Evolutionary conservation across 2,888 invertebrate species (phyloP), one percentile per base, ranked within the genome.

Genomic region (Crepidodera aurea): DNA sequence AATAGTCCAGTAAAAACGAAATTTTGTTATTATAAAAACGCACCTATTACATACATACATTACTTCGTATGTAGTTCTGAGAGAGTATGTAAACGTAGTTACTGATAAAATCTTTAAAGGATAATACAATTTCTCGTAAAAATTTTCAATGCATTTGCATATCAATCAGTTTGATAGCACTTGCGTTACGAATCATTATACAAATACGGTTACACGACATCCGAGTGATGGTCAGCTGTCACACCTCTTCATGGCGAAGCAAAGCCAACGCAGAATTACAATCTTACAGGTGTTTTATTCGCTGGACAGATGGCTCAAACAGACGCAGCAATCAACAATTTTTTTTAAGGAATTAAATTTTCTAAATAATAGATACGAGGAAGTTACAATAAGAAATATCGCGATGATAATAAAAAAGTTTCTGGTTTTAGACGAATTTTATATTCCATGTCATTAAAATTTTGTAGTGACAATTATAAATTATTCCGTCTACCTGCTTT

Each of bases 201-300:
- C 55, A 64, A 66, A 61, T 71, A 63, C 65, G 53, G 63, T 61
- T 64, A 60, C 27, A 60, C 44, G 63, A 58, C 48, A 62, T 56
- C 58, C 56, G 57, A 56, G 16, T 51, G 61, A 62, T 57, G 51
- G 56, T 54, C 68, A 68, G 60, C 68, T 68, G 68, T 67, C 69
- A 65, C 65, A 66, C 64, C 62, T 64, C 64, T 65, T 55, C 57
- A 51, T 54, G 55, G 61, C 57, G 56, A 42, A 56, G 65, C 59
- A 56, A 42, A 56, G 50, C 40, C 56, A 57, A 57, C 51, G 48
- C 48, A 64, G 57, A 56, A 66, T 68, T 60, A 64, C 60, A 66
- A 65, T 66, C 63, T 63, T 67, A 69, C 67, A 69, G 69, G 69
- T 69, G 69, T 65, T 60, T 61, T 62, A 65, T 51, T 65, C 61